Evolutionary conservation across 2,888 invertebrate genomes (phyloP), one percentile per base, ranked within the genome.

Genomic region (Galerucella calmariensis): DNA sequence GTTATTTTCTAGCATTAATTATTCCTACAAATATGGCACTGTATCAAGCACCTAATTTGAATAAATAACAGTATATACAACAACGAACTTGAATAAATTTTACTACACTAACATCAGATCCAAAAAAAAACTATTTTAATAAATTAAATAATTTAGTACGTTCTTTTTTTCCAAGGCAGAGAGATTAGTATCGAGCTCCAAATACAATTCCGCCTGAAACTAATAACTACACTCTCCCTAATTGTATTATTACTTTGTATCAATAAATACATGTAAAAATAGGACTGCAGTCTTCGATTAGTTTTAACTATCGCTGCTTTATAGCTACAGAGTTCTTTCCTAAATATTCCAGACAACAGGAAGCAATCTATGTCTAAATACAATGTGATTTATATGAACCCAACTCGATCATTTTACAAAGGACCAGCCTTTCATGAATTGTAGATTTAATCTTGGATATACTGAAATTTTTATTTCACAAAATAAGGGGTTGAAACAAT

Each of bases 271-370:
- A 9, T 41, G 35, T 41, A 41, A 48, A 56, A 20, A 56, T 9
- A 56, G 56, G 16, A 56, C n/a, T 56, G 56, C 20, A 56, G 20
- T 51, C 51, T 8, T 35, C 35, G 35, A 35, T 35, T 6, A 48
- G 46, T 48, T 56, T 56, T 11, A 56, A 56, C 20, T 56, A 56
- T 20, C 20, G 56, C 63, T 65, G 63, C 46, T 65, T 41, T 46
- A 65, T 16, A 65, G 63, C 46, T 46, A 65, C 44, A 65, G 46
- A 65, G 63, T n/a, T 46, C 20, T n/a, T 46, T 46, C 9, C 16
- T 46, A 65, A 65, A 44, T 65, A 65, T 65, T 11, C 63, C 63
- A 65, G 16, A 20, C 44, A 46, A 65, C 12, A 46, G 63, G 46
- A 56, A 56, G 11, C 48, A 12, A 48, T 48, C 48, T 14, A 48